A percentile compares a stretch with the other conserved stretches of the same genome.
These are phyloP conservation scores for Halisarca cf. caerulea DNA, from an alignment of 37 sponge, comb jelly and placozoan genomes.

Conservation along the genomic window DNA sequence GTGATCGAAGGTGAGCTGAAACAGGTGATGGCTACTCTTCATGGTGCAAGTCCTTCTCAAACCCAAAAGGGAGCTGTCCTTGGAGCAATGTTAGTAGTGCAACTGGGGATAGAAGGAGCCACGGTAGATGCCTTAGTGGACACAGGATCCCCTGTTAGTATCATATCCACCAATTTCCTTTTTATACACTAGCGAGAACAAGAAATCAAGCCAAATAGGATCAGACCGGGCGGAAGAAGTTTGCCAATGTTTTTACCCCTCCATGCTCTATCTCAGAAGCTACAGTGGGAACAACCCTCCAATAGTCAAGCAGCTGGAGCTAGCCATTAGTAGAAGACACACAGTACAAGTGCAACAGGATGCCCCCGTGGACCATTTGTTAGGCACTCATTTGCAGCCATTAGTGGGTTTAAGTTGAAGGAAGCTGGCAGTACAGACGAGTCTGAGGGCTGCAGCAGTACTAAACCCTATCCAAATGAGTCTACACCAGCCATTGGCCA, in stretches of 20 bases:
- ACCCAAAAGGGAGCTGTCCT: background rate
- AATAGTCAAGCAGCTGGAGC: conserved; percentile 3
- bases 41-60: background rate
- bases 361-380: conserved; percentile 12
- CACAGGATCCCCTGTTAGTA: conserved; percentile 56
- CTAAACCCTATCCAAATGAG: too few species aligned
- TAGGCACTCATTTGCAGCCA: conserved; percentile 20
- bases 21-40: background rate
- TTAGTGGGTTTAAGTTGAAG: background rate
- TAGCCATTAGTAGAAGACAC: background rate
- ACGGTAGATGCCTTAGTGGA: conserved; percentile 42
- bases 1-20: background rate
- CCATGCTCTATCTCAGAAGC: background rate
- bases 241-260: background rate
- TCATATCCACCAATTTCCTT: conserved; percentile 29
- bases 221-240: conserved; percentile 5
- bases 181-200: background rate
- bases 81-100: conserved; percentile 29
- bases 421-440: too few species aligned
- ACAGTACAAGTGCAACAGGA: conserved; percentile 20
- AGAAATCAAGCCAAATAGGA: background rate
- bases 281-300: background rate
- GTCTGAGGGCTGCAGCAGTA: too few species aligned
- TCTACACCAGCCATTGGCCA: background rate
- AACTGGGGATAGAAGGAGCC: conserved; percentile 38